Evolutionary conservation across 2,888 invertebrate genomes (phyloP).

Genomic region (Idaea straminata): DNA sequence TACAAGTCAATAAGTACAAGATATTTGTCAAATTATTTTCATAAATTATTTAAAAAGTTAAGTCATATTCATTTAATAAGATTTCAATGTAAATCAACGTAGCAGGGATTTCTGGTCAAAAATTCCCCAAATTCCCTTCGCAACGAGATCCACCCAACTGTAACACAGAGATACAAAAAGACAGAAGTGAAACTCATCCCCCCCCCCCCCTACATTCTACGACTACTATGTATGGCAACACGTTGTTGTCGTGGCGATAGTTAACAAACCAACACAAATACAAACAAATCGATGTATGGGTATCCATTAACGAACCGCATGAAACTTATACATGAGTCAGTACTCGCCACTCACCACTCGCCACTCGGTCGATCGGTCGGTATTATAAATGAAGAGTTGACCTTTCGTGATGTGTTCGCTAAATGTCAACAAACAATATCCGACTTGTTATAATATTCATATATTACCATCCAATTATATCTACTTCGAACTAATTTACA

Average conservation of each 20-base stretch:
- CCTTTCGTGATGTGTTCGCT: conserved; percentile 16
- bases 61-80: no score
- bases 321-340: conserved; percentile 9
- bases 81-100: no score
- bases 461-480: not conserved
- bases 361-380: not conserved
- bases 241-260: not conserved
- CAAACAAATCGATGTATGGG: conserved; percentile 8
- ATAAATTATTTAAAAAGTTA: no score
- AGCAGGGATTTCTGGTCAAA: no score
- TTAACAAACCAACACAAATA: not conserved
- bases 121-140: no score
- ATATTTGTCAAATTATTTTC: no score
- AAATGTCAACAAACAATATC: not conserved
- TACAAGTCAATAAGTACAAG: no score
- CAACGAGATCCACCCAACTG: no score
- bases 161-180: no score
- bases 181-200: no score
- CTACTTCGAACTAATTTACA: not conserved
- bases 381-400: conserved; percentile 18
- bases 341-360: not conserved
- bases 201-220: no score
- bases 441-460: not conserved
- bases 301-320: conserved; percentile 4
- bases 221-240: no score